Conservation (phyloP, 2,797 vertebrate species). For the Orientallactaga sibirica region DNA sequence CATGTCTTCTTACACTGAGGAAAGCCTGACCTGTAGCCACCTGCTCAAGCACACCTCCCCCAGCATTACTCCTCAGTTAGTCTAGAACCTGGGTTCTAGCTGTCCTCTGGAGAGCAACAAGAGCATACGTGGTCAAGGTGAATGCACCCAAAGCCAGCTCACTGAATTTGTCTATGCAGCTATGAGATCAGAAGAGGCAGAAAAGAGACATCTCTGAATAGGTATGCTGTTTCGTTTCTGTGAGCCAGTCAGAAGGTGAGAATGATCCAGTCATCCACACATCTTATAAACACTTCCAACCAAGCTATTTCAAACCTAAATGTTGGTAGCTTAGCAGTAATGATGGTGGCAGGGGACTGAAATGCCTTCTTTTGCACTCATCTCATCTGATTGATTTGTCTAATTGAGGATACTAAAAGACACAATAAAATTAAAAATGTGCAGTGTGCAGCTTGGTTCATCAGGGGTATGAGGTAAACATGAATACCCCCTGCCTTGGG, state of each 20-base stretch:
- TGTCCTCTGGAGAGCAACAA: not conserved
- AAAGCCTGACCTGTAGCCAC: not conserved
- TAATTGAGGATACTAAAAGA: not conserved
- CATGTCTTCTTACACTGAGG: not conserved
- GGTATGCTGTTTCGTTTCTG: not conserved
- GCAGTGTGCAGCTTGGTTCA: too few species aligned
- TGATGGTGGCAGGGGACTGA: not conserved
- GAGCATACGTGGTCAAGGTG: not conserved
- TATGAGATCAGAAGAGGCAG: not conserved
- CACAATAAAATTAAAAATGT: not conserved
- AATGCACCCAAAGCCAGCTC: not conserved
- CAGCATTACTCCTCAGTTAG: too few species aligned
- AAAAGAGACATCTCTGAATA: not conserved
- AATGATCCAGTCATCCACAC: not conserved
- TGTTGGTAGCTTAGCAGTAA: not conserved
- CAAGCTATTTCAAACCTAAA: not conserved
- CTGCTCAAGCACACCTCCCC: not conserved
- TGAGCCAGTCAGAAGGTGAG: not conserved
- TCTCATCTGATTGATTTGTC: not conserved
- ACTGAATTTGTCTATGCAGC: not conserved
- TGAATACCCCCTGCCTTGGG: not conserved
- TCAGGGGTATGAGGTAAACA: too few species aligned
- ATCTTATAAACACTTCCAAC: not conserved
- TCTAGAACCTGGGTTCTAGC: not conserved
- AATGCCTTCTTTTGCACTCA: not conserved